phyloP scores from a whole-genome alignment of 2,797 vertebrate species.

The Amblyopsis hoosieri region DNA sequence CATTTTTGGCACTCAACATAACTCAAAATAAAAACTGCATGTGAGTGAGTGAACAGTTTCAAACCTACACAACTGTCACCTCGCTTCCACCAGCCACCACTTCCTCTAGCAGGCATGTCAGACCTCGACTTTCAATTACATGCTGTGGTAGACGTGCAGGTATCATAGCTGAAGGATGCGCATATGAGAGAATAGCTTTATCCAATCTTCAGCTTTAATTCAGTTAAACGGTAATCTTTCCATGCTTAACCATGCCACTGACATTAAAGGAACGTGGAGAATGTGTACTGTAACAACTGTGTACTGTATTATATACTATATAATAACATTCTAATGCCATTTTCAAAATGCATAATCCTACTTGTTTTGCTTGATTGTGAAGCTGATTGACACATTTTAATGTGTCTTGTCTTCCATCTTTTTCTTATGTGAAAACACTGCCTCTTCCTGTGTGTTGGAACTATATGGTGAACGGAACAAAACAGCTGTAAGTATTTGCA shows the following conservation, averaged over 20 bases:
- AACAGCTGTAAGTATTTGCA: slow-evolving; percentile 77
- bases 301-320: too few species aligned
- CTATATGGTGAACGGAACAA: slow-evolving; percentile 27
- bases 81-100: slow-evolving; percentile 43
- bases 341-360: too few species aligned
- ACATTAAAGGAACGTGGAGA: slow-evolving; percentile 56
- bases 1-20: slow-evolving; percentile 14
- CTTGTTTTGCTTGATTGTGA: too few species aligned
- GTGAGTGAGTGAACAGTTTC: background rate
- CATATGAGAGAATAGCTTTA: too few species aligned
- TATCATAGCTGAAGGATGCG: too few species aligned
- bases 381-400: background rate
- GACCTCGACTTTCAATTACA: background rate
- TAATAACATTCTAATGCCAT: too few species aligned
- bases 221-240: slow-evolving; percentile 15
- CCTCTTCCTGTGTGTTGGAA: slow-evolving; percentile 24
- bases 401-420: slow-evolving; percentile 16
- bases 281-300: background rate
- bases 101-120: slow-evolving; percentile 43
- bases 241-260: slow-evolving; percentile 41
- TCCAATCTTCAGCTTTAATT: too few species aligned
- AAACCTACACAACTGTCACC: slow-evolving; percentile 8
- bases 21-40: background rate
- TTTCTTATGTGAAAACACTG: slow-evolving; percentile 32
- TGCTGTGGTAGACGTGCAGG: too few species aligned